phyloP scores from a whole-genome alignment of 2,888 invertebrate genomes.

The Gasteruption jaculator region DNA sequence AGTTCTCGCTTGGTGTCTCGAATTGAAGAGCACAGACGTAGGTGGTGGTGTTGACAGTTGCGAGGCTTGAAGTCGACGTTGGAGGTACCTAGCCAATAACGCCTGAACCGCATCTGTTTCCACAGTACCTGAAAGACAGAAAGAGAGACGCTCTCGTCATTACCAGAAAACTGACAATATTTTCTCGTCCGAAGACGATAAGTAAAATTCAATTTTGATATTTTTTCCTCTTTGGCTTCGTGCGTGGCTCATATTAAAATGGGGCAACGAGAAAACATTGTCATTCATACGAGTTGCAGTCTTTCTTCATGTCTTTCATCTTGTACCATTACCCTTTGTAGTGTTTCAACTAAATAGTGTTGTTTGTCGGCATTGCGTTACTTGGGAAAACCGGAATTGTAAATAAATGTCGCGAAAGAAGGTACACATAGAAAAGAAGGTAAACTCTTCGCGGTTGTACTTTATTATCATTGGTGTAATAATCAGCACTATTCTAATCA shows the following conservation, averaged over 20 bases:
- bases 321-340: too few relatives aligned
- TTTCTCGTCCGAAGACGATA: conserved; percentile 14
- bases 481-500: too few relatives aligned
- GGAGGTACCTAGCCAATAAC: conserved; percentile 38
- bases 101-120: conserved; percentile 41
- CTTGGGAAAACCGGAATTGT: too few relatives aligned
- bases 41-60: conserved; percentile 41
- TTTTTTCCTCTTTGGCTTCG: conserved; percentile 2
- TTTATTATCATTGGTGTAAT: too few relatives aligned
- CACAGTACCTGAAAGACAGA: conserved; percentile 37
- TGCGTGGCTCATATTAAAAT: conserved; percentile 4
- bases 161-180: conserved; percentile 28
- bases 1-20: conserved; percentile 29
- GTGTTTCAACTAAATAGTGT: too few relatives aligned
- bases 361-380: too few relatives aligned
- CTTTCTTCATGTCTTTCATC: conserved; percentile 18
- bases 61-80: conserved; percentile 38
- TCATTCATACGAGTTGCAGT: conserved; percentile 25
- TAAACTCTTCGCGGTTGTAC: too few relatives aligned
- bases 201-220: background rate
- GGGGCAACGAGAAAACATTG: conserved; percentile 27
- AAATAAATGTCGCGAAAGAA: too few relatives aligned
- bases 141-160: conserved; percentile 32
- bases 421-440: too few relatives aligned
- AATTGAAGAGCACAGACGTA: conserved; percentile 37